Base-by-base conservation (phyloP, 2,888 invertebrate species). In the Spilosoma lubricipeda region DNA sequence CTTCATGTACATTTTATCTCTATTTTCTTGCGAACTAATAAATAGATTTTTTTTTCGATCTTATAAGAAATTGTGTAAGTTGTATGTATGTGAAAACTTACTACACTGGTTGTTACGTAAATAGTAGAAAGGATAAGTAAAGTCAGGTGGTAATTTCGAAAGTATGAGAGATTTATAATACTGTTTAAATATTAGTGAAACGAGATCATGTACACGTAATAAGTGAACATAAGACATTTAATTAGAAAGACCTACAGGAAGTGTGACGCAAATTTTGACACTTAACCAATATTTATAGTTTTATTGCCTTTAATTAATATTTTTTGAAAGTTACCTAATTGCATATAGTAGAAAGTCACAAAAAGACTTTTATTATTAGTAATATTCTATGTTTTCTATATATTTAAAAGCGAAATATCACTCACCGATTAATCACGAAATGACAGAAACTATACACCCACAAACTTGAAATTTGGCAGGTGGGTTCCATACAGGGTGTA, bases 151-250 rank as follows among this genome's bases (percentile, higher is more conserved):
- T 63, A 67, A 72, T 75, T 75, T 72, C 45, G 72, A 75, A 75
- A 72, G 72, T 74, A n/a, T 45, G 33, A 8, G 33, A 66, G 68
- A 69, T 56, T 63, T 65, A 42, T 65, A 36, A 67, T 67, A 48
- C 52, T 74, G 48, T 42, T 66, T 45, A 75, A 75, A 66, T 69
- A 27, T 72, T 72, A 75, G 65, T 56, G 42, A 45, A 75, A 75
- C 72, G 65, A 69, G 75, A 75, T 75, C 72, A 75, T 64, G 65
- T 71, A 67, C 48, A 68, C 67, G 63, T 71, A 71, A 68, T 39
- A 30, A 56, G 48, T 33, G 42, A 70, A 70, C 42, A 70, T 67
- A 63, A 74, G 63, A 30, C 13, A 23, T 70, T 67, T 33, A 27
- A 67, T 64, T 48, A 48, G 45, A 69, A 69, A 52, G 13, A 56